phyloP scores from a whole-genome alignment of 2,797 vertebrate species.

The Choloepus didactylus region DNA sequence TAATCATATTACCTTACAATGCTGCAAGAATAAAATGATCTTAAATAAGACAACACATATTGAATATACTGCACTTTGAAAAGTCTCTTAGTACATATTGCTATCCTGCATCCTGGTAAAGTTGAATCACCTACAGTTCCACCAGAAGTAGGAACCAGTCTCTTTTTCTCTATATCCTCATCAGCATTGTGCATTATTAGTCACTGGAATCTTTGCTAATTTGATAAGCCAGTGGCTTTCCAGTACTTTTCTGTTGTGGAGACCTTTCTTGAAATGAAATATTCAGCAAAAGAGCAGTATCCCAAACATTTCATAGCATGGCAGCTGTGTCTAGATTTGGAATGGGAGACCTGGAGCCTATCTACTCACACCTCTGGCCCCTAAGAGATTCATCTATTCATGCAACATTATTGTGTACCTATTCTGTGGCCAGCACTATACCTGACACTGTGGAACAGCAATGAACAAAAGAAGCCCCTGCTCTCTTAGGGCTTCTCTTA shows the following conservation, averaged over 20 bases:
- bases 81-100: not conserved
- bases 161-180: not conserved
- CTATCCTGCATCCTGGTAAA: not conserved
- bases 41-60: not conserved
- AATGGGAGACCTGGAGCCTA: not conserved
- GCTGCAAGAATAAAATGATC: not conserved
- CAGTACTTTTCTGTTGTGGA: not conserved
- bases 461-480: not conserved
- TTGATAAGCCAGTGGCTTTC: slow-evolving; percentile 24
- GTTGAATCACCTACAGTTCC: not conserved
- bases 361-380: not conserved
- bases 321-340: not conserved
- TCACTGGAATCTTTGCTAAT: not conserved
- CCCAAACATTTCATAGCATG: not conserved
- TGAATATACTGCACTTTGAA: slow-evolving; percentile 9
- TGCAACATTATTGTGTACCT: not conserved
- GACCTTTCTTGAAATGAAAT: slow-evolving; percentile 45
- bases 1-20: not conserved
- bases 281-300: not conserved
- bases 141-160: not conserved
- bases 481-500: not conserved
- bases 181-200: not conserved
- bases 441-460: not conserved
- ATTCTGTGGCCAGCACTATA: not conserved
- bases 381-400: not conserved